Conservation (phyloP, 2,113 vertebrate species). For the Zosterops pallidus region DNA sequence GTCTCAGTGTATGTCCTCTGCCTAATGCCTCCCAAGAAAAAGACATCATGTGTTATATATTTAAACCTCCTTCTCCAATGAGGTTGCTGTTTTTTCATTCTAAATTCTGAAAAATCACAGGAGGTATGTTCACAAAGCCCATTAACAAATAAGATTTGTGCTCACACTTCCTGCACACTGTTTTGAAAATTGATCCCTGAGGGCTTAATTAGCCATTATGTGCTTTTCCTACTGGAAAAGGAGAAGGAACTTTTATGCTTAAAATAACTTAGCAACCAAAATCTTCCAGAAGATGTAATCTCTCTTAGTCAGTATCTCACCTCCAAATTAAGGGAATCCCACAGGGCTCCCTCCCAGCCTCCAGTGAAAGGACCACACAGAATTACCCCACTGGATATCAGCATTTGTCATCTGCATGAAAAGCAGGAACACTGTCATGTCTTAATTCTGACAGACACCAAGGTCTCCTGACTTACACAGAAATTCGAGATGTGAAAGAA, state of each 20-base stretch:
- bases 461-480: neutral
- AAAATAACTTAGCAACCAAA: conserved; percentile 49
- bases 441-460: neutral
- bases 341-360: neutral
- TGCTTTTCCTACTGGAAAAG: conserved; percentile 24
- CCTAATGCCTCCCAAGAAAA: neutral
- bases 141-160: conserved; percentile 62
- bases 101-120: conserved; percentile 22
- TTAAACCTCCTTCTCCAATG: neutral
- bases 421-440: neutral
- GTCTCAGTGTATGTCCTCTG: neutral
- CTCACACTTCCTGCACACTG: conserved; percentile 44
- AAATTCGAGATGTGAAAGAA: neutral
- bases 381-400: neutral
- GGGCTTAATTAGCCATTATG: conserved; percentile 66
- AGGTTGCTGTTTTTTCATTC: neutral
- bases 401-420: neutral
- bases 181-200: conserved; percentile 69
- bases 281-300: conserved; percentile 44
- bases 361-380: neutral
- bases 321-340: conserved; percentile 23
- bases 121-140: conserved; percentile 32
- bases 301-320: neutral
- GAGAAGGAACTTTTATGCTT: conserved; percentile 24
- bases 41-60: neutral